These are phyloP conservation scores for Amphimedon queenslandica DNA, from an alignment of 37 sponge, comb jelly and placozoan species.

Conservation along the genomic window DNA sequence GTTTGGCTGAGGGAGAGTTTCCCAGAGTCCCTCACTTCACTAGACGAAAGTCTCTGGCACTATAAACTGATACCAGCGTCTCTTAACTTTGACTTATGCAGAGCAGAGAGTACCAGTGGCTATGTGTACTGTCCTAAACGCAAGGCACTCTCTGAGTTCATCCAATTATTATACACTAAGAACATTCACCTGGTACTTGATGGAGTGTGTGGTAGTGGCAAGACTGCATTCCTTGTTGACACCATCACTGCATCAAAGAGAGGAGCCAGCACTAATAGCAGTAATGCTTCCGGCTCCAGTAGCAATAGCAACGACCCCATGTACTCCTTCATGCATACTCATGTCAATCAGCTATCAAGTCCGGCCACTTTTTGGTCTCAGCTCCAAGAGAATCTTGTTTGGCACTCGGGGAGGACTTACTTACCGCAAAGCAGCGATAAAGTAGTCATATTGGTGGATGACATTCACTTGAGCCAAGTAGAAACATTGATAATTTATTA, in stretches of 20 bases:
- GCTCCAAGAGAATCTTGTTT: slow-evolving; percentile 42
- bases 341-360: slow-evolving; percentile 11
- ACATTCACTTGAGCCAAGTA: slow-evolving; percentile 68
- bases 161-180: not conserved
- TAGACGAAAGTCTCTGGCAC: slow-evolving; percentile 31
- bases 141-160: slow-evolving; percentile 9
- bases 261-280: too few species aligned
- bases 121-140: not conserved
- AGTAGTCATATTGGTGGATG: slow-evolving; percentile 66
- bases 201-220: slow-evolving; percentile 60
- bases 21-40: not conserved
- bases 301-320: not conserved
- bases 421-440: slow-evolving; percentile 31
- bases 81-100: not conserved
- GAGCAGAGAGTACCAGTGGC: not conserved
- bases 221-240: slow-evolving; percentile 38
- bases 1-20: slow-evolving; percentile 29
- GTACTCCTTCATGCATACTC: slow-evolving; percentile 17
- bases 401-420: slow-evolving; percentile 79
- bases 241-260: too few species aligned
- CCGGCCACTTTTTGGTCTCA: slow-evolving; percentile 10
- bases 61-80: slow-evolving; percentile 2
- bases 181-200: slow-evolving; percentile 45
- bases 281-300: too few species aligned
- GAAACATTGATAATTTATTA: too few species aligned